A percentile compares a stretch with the other conserved stretches of the same genome.
Conservation (phyloP, 2,888 invertebrate species). For the Epinotia bilunana region DNA sequence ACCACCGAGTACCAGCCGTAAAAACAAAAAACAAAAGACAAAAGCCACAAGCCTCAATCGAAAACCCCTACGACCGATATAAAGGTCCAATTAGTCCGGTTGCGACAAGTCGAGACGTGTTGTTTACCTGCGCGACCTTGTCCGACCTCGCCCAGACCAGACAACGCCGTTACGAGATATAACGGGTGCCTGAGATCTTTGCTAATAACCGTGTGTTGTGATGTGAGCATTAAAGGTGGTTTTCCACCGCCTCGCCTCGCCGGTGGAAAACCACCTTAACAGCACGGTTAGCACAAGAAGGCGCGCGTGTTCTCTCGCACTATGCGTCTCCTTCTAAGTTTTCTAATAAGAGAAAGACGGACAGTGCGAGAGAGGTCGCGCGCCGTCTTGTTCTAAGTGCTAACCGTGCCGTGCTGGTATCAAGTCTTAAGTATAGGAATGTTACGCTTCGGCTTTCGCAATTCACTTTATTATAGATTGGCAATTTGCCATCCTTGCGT, state of each 20-base stretch:
- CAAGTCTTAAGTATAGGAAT: background rate
- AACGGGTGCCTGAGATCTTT: slow-evolving; percentile 10
- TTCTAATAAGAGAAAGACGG: too few species aligned
- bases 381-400: too few species aligned
- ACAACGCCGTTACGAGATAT: slow-evolving; percentile 14
- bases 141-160: slow-evolving; percentile 11
- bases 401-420: background rate
- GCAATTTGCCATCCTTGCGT: too few species aligned
- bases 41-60: background rate
- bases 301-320: too few species aligned
- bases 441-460: too few species aligned
- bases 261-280: too few species aligned
- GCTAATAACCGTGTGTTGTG: background rate
- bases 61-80: background rate
- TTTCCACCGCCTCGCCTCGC: too few species aligned
- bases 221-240: too few species aligned
- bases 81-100: slow-evolving; percentile 38
- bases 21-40: background rate
- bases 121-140: slow-evolving; percentile 34
- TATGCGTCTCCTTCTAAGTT: too few species aligned
- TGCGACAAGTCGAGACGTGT: slow-evolving; percentile 52
- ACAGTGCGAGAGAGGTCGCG: too few species aligned
- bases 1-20: background rate
- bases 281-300: too few species aligned
- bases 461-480: too few species aligned